Percentiles rank a stretch among this genome's conserved stretches.
Conservation (phyloP, 2,113 vertebrate species). For the Tyto alba region DNA sequence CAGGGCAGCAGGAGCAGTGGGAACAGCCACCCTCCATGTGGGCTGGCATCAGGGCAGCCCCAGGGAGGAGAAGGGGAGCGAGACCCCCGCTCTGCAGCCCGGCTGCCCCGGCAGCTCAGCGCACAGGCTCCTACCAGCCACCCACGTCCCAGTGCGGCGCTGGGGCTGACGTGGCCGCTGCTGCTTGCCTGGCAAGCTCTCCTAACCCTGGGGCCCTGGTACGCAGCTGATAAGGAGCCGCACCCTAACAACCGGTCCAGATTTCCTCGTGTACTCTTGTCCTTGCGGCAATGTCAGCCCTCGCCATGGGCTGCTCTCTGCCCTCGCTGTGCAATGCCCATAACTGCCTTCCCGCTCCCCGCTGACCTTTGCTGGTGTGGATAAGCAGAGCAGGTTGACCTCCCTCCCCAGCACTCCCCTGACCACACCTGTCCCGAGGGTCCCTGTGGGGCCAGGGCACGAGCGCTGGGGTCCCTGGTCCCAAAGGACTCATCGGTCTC, state of each 20-base stretch:
- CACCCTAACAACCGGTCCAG: not conserved
- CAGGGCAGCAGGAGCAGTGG: not conserved
- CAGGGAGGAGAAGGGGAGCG: not conserved
- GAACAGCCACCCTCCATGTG: not conserved
- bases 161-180: not conserved
- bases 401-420: not conserved
- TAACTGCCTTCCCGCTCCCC: fast-evolving
- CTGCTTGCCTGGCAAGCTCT: not conserved
- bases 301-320: not conserved
- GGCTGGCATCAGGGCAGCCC: not conserved
- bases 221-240: not conserved
- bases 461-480: not conserved
- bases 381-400: not conserved
- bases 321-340: fast-evolving
- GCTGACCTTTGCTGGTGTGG: not conserved
- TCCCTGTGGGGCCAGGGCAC: not conserved
- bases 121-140: not conserved
- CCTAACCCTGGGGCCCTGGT: not conserved
- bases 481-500: not conserved
- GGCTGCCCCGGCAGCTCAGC: not conserved
- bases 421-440: not conserved
- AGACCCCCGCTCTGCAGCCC: fast-evolving
- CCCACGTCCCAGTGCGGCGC: fast-evolving
- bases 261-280: not conserved
- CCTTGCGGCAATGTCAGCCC: not conserved